Percentiles rank a stretch among this genome's conserved stretches.
These are phyloP conservation scores for Ferdinandea cuprea DNA, from an alignment of 2,888 invertebrate species.

Conservation along the genomic window DNA sequence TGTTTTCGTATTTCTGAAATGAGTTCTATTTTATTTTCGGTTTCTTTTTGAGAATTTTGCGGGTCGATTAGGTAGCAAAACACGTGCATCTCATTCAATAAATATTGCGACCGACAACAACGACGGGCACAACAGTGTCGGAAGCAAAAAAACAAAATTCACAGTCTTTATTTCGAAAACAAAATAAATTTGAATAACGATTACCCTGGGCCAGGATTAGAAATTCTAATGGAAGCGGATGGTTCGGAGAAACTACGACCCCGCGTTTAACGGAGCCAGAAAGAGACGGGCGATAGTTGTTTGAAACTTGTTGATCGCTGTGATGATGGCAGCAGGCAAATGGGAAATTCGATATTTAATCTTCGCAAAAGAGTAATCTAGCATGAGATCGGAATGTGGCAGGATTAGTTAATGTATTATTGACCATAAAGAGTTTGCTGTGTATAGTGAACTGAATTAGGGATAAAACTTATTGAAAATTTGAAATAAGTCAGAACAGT, in stretches of 20 bases:
- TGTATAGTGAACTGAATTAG: conserved; percentile 1
- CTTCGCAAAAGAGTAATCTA: conserved; percentile 3
- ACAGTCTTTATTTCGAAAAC: conserved; percentile 32
- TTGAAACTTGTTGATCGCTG: conserved; percentile 21
- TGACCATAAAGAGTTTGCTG: conserved; percentile 26
- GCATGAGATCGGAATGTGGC: conserved; percentile 21
- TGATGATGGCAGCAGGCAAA: conserved; percentile 16
- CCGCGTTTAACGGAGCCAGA: not conserved
- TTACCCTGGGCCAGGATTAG: conserved; percentile 51
- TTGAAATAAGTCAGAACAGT: too few relatives aligned
- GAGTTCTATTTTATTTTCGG: conserved; percentile 15
- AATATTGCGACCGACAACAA: conserved; percentile 12
- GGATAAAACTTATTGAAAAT: too few relatives aligned
- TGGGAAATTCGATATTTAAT: conserved; percentile 33
- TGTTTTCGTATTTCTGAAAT: conserved; percentile 7
- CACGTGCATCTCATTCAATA: conserved; percentile 57
- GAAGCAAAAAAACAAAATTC: conserved; percentile 26
- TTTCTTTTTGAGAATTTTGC: conserved; percentile 14
- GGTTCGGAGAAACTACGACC: conserved; percentile 16
- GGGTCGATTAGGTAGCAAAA: conserved; percentile 44
- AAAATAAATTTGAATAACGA: conserved; percentile 62
- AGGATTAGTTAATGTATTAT: not conserved
- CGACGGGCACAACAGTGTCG: conserved; percentile 30
- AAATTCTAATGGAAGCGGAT: conserved; percentile 44
- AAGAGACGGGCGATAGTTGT: conserved; percentile 12